These are phyloP conservation scores for Shinisaurus crocodilurus DNA, from an alignment of 2,113 vertebrate species.

Conservation along the genomic window DNA sequence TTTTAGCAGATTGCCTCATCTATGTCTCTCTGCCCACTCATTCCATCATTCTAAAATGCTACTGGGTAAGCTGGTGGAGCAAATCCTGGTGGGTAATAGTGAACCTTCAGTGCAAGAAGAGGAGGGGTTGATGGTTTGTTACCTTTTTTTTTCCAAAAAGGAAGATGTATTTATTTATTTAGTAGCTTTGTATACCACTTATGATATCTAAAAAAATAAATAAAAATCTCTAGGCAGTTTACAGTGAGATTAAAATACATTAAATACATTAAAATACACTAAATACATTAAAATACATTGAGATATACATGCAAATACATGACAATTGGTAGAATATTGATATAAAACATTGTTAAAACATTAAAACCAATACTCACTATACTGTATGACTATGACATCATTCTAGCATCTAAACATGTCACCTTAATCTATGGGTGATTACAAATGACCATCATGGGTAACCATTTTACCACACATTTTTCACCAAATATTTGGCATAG, in stretches of 20 bases:
- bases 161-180: too few species aligned
- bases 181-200: too few species aligned
- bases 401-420: background rate
- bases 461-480: background rate
- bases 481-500: background rate
- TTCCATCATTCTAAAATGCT: background rate
- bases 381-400: background rate
- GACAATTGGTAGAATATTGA: too few species aligned
- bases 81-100: background rate
- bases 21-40: background rate
- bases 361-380: too few species aligned
- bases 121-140: background rate
- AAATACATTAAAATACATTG: too few species aligned
- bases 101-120: background rate
- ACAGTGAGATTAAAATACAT: too few species aligned
- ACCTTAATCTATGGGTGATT: background rate
- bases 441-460: background rate
- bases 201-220: too few species aligned
- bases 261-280: too few species aligned
- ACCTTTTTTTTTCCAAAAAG: too few species aligned
- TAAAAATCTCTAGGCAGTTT: too few species aligned
- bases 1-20: slow-evolving; percentile 8
- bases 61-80: background rate
- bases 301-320: too few species aligned
- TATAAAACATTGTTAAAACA: too few species aligned